Evolutionary conservation across 2,113 vertebrate genomes (phyloP), one percentile per base, ranked within the genome.

Genomic region (Dicrurus megarhynchus): DNA sequence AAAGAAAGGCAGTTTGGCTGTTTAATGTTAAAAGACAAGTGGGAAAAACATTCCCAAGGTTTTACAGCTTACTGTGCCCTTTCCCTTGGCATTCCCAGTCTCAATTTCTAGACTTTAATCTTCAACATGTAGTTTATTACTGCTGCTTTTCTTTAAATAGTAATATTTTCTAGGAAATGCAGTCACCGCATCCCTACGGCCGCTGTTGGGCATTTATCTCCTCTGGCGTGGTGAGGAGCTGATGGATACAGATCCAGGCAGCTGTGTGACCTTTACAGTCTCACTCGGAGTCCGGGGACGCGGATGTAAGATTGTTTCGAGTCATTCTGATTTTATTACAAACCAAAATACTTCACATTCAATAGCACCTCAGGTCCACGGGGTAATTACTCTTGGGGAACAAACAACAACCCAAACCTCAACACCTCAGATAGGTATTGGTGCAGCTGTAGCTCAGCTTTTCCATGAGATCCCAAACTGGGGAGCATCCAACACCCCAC

Each of bases 251-350:
- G 61, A 85, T 68, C 49, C 53, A 79, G 92, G 90, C 87, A 90
- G 79, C 32, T 63, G 42, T 1, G 15, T 35, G 68, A 92, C 89
- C 89, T 95, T 95, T 55, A 57, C 59, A 52, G 80, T 39, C 75
- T 86, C 67, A 13, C 64, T 65, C 3, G 0, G 32, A 87, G 80
- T 21, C 74, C 70, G 30, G 61, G 56, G 78, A 87, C 0, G 5
- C 0, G 1, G 41, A 71, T 23, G 6, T 13, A 59, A 74, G 70
- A 52, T n/a, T 56, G 53, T 87, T 95, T 89, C 57, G 46, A 89
- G 91, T 87, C 15, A 73, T 50, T 88, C 5, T 77, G 71, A 93
- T 92, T 95, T 96, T 95, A 96, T 96, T 95, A 91, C 56, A 89
- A 94, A 94, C 65, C 64, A 89, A 95, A 94, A 67, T 9, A 71